Evolutionary conservation across 30 jellyfish, hydroid and myxozoan species (phyloP).

Genomic region (Morbakka virulenta): DNA sequence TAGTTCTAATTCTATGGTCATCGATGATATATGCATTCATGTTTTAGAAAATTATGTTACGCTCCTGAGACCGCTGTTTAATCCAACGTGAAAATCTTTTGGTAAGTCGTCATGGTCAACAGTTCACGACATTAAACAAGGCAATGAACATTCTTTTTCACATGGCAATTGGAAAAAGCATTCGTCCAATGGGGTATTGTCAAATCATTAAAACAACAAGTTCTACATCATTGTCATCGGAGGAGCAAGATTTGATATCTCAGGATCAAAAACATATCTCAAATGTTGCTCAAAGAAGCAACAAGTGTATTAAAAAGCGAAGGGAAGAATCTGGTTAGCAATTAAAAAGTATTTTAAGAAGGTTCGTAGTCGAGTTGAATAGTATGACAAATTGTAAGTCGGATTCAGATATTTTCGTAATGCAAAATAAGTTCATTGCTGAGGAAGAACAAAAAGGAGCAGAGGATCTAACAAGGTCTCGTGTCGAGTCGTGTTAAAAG

Average conservation of each 20-base stretch:
- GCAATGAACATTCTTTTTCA: neutral
- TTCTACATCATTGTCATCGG: neutral
- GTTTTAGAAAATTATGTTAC: neutral
- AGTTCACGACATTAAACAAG: neutral
- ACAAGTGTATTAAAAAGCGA: neutral
- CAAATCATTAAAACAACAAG: slow-evolving; percentile 2
- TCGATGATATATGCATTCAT: neutral
- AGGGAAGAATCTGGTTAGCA: too few species aligned
- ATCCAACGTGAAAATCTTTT: neutral
- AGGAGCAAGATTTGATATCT: neutral
- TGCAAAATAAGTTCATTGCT: too few species aligned
- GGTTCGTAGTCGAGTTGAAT: too few species aligned
- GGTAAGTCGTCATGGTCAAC: neutral
- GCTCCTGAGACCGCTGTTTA: neutral
- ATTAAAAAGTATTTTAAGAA: too few species aligned
- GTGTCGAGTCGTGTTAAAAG: too few species aligned
- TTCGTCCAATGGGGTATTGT: neutral
- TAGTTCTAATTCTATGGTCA: neutral
- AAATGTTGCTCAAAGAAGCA: neutral
- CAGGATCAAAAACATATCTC: too few species aligned
- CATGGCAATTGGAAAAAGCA: slow-evolving; percentile 2
- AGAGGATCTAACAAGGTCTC: too few species aligned
- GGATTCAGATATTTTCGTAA: too few species aligned
- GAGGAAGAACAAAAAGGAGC: too few species aligned
- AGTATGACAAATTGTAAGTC: too few species aligned